Evolutionary conservation across 2,113 vertebrate species (phyloP).

Genomic region (Anolis carolinensis): DNA sequence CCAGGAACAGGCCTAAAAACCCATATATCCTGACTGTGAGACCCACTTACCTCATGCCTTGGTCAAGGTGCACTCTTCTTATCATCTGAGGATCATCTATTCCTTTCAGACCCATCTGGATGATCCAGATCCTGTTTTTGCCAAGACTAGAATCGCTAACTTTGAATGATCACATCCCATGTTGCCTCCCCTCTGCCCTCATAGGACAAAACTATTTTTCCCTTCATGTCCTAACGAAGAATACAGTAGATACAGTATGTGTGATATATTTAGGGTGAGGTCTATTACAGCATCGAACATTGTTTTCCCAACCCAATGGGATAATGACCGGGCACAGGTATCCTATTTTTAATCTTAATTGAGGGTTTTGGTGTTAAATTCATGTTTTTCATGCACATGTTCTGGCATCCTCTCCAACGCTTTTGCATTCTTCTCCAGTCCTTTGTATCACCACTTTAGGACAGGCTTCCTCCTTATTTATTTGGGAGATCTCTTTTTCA

Average conservation of each 20-base stretch:
- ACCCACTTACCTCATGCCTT: neutral
- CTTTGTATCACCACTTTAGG: neutral
- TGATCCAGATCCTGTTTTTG: too few relatives aligned
- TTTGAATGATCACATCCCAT: too few relatives aligned
- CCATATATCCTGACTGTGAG: neutral
- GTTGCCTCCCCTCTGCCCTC: too few relatives aligned
- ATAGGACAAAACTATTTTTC: too few relatives aligned
- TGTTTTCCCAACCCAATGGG: neutral
- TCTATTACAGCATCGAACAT: neutral
- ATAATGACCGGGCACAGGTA: too few relatives aligned
- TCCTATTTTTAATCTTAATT: conserved; percentile 33
- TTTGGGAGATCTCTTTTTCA: too few relatives aligned
- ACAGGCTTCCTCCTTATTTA: too few relatives aligned
- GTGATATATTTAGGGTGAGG: neutral
- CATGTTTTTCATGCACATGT: neutral
- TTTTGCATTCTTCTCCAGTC: neutral
- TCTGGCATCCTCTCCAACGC: neutral
- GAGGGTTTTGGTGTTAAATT: conserved; percentile 2
- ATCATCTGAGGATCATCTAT: too few relatives aligned
- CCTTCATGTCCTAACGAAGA: too few relatives aligned
- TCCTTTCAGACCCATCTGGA: too few relatives aligned
- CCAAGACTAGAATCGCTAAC: too few relatives aligned
- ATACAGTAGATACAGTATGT: neutral
- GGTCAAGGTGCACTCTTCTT: neutral
- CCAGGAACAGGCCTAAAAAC: too few relatives aligned